phyloP scores from a whole-genome alignment of 2,888 invertebrate genomes.

The Seladonia tumulorum region DNA sequence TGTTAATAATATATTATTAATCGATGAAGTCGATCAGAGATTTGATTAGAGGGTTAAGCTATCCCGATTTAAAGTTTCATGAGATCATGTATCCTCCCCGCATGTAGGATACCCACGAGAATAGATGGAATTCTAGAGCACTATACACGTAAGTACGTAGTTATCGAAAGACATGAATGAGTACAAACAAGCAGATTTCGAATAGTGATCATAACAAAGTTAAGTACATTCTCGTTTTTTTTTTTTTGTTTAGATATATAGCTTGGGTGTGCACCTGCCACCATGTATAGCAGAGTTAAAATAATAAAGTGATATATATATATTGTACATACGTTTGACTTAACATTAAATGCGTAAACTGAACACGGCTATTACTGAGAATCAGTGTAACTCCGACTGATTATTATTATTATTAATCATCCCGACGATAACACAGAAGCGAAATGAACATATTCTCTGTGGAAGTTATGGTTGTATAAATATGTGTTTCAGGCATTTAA shows the following conservation, averaged over 20 bases:
- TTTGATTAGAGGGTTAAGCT: constrained; percentile 48
- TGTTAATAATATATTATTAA: not conserved
- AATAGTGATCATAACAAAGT: constrained; percentile 51
- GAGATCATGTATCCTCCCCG: constrained; percentile 81
- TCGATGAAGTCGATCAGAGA: not conserved
- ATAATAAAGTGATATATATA: constrained; percentile 69
- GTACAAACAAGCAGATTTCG: constrained; percentile 52
- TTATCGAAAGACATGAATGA: constrained; percentile 24
- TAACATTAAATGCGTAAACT: constrained; percentile 64
- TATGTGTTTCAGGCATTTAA: constrained; percentile 10
- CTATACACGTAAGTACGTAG: not conserved
- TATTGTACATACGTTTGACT: constrained; percentile 56
- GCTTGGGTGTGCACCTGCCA: constrained; percentile 84
- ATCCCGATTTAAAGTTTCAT: constrained; percentile 66
- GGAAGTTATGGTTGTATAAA: not conserved
- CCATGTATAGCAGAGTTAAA: constrained; percentile 78
- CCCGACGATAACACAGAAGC: constrained; percentile 81
- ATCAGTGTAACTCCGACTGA: constrained; percentile 70
- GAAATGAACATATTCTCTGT: constrained; percentile 49
- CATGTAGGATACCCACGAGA: constrained; percentile 80
- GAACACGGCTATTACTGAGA: constrained; percentile 62
- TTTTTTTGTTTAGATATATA: constrained; percentile 67
- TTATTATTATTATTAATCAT: constrained; percentile 68
- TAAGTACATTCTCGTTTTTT: constrained; percentile 59
- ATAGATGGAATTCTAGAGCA: constrained; percentile 35